Evolutionary conservation across 2,113 vertebrate species (phyloP), one percentile per base, ranked within the genome.

Genomic region (Paramisgurnus dabryanus): DNA sequence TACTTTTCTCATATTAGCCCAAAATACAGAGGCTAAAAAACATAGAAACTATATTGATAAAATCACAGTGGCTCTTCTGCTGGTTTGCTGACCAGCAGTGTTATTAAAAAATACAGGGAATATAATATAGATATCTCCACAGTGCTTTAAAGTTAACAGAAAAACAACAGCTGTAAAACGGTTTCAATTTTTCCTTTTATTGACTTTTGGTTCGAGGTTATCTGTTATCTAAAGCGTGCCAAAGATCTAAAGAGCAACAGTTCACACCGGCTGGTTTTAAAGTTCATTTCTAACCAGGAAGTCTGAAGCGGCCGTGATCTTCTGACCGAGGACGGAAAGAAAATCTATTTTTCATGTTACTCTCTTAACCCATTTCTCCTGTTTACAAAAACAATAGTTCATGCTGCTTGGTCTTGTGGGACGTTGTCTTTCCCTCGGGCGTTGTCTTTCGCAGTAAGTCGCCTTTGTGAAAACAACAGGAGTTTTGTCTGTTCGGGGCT

Each of bases 401-500:
- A 66, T 73, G 53, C 70, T 80, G 78, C 75, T 47, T 45, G 66
- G 75, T 58, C 68, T 55, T 82, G 34, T 82, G 47, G 71, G 70
- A 80, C 76, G 65, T 74, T 78, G 85, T 86, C 70, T 84, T 84
- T 83, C 67, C 81, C 82, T 43, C 58, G 53, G 82, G 85, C 82
- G 63, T 65, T 84, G 73, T 76, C 69, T 70, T 82, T 18, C 50
- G 76, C 73, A 78, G 76, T 60, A 66, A 83, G 78, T 68, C 17
- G 55, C 39, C 65, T 88, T 84, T 81, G 63, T 81, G 82, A 82
- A 86, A 83, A 87, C 84, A 84, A 81, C 57, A 77, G 76, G 71
- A 40, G 81, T 80, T 85, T 76, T 88, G 82, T 87, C 74, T 63
- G 61, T 86, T 69, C 60, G 83, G 80, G 86, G 68, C 45, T 88